Evolutionary conservation across 2,888 invertebrate genomes (phyloP), one percentile per base, ranked within the genome.

Genomic region (Chymomyza amoena): DNA sequence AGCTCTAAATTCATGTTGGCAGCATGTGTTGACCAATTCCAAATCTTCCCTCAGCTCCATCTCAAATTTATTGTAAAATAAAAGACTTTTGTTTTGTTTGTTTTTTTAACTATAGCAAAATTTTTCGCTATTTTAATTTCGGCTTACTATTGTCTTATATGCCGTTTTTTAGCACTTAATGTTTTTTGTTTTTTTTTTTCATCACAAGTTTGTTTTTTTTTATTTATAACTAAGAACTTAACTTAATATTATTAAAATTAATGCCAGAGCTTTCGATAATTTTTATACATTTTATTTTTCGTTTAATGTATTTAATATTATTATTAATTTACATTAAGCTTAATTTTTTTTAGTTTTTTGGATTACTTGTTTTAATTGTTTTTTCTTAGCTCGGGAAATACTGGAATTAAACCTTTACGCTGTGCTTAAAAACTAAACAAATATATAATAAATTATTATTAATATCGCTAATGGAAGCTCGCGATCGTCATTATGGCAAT

Each of bases 381-480:
- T 57, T 57, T 57, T 15, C 20, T 20, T 57, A 54, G 20, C 20
- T 54, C 69, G 71, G 75, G 85, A 84, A 84, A 84, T 84, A 84
- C 84, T 84, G 84, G 68, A 81, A 85, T 76, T 75, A 67, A 76
- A 87, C 77, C 84, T 81, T 86, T 84, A 86, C 74, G 78, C 70
- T 32, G 54, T 32, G 54, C 45, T 66, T 50, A 32, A 18, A 2
- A 56, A 28, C 56, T 64, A 28, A 64, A 64, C 28, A 18, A 20
- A 52, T 18, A 70, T 61, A 52, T 50, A 65, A 69, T 77, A 80
- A 70, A 73, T 76, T 78, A 72, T 71, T 80, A 69, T 86, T 86
- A 87, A 84, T 85, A 88, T 88, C 88, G 87, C 84, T 88, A 88
- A 84, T 85, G 85, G 85, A 85, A 85, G 85, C 88, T 77, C 88